These are phyloP conservation scores for Dendrocopos noguchii DNA, from an alignment of 2,113 vertebrate genomes.

Conservation along the genomic window DNA sequence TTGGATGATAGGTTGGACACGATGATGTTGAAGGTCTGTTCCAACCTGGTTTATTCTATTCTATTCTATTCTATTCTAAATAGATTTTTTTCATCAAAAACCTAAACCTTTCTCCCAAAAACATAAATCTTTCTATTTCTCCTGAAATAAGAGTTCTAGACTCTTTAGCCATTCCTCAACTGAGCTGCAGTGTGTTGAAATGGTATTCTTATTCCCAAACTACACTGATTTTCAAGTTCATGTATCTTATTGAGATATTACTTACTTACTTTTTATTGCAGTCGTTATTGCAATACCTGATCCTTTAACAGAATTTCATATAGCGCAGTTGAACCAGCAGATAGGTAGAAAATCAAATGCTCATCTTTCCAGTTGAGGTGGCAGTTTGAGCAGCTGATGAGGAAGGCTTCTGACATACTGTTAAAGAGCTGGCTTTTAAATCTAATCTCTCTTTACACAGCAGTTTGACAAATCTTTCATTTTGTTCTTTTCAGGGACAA, in stretches of 20 bases:
- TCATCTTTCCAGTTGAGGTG: background rate
- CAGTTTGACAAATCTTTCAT: background rate
- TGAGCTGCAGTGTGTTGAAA: background rate
- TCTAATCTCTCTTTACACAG: background rate
- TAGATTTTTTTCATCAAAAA: rapidly evolving
- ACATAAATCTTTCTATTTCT: too few species aligned
- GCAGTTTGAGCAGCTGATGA: background rate
- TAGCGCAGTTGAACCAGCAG: background rate
- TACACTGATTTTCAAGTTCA: background rate
- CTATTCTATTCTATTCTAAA: too few species aligned
- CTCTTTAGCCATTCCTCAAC: background rate
- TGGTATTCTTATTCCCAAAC: background rate
- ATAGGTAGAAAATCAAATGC: background rate
- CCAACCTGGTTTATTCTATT: too few species aligned
- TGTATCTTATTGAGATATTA: background rate
- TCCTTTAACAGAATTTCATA: background rate
- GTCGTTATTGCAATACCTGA: background rate
- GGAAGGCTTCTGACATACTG: background rate
- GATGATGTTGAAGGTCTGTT: too few species aligned
- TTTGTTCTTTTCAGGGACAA: background rate
- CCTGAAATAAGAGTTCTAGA: background rate
- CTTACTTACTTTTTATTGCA: background rate
- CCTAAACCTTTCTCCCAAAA: background rate
- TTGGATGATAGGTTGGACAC: too few species aligned
- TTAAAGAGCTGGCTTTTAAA: background rate